These are phyloP conservation scores for Amphiprion percula DNA, from an alignment of 2,113 vertebrate species.

Conservation along the genomic window DNA sequence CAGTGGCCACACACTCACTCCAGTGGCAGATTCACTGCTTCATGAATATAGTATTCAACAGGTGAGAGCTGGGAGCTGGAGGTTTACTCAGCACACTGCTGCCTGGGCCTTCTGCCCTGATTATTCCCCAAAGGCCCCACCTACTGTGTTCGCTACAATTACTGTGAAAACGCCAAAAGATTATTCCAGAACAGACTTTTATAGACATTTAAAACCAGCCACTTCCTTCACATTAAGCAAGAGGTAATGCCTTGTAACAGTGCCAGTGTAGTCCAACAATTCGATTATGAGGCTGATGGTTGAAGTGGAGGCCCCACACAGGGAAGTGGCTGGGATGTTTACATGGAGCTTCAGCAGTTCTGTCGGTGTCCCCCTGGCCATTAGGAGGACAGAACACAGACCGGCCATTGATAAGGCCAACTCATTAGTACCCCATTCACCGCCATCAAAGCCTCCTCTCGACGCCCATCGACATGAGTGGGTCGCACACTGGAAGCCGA, in stretches of 20 bases:
- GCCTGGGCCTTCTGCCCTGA: slow-evolving; percentile 50
- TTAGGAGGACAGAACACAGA: slow-evolving; percentile 74
- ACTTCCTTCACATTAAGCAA: slow-evolving; percentile 39
- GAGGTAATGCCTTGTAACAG: slow-evolving; percentile 9
- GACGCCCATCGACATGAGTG: slow-evolving; percentile 55
- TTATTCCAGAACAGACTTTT: slow-evolving; percentile 34
- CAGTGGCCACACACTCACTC: too few species aligned
- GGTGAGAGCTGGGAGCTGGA: slow-evolving; percentile 50
- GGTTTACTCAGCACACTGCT: slow-evolving; percentile 15
- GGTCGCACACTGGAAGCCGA: slow-evolving; percentile 41
- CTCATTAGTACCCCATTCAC: slow-evolving; percentile 80
- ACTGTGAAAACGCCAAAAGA: slow-evolving; percentile 13
- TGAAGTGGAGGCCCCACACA: slow-evolving; percentile 38
- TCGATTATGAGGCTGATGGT: slow-evolving; percentile 38
- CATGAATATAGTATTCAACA: slow-evolving; percentile 46
- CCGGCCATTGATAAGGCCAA: slow-evolving; percentile 73
- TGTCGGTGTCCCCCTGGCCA: slow-evolving; percentile 56
- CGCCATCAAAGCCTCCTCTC: slow-evolving; percentile 72
- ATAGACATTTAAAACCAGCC: neutral
- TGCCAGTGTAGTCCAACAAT: slow-evolving; percentile 1
- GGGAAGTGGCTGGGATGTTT: slow-evolving; percentile 65
- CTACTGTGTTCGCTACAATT: slow-evolving; percentile 51
- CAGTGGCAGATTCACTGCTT: neutral
- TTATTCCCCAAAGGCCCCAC: slow-evolving; percentile 59
- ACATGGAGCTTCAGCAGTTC: slow-evolving; percentile 65